Percentiles rank a stretch among this genome's conserved stretches.
These are phyloP conservation scores for Pteruthius melanotis DNA, from an alignment of 2,113 vertebrate species.

Conservation along the genomic window DNA sequence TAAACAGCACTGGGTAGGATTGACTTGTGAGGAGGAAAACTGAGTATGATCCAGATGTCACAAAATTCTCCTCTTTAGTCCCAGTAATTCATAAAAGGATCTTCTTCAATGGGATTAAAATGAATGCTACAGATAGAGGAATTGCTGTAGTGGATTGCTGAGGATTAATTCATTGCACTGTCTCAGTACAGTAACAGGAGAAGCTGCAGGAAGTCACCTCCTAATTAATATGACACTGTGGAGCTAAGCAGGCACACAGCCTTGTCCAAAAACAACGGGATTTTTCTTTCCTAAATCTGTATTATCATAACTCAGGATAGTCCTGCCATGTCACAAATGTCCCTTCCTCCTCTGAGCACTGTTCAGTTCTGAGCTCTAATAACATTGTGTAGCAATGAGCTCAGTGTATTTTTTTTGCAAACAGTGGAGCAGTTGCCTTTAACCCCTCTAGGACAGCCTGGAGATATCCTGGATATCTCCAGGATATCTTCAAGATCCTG, in stretches of 20 bases:
- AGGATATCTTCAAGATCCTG: background rate
- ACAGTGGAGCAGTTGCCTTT: background rate
- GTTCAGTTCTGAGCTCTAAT: background rate
- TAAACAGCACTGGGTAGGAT: background rate
- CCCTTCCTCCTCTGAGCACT: background rate
- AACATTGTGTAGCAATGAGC: rapidly evolving
- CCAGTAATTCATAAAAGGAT: background rate
- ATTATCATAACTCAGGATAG: background rate
- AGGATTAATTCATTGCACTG: background rate
- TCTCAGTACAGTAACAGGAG: background rate
- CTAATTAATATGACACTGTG: background rate
- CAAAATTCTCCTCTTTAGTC: background rate
- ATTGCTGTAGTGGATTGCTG: background rate
- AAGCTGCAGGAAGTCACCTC: background rate
- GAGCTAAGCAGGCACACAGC: background rate
- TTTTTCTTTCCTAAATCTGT: background rate
- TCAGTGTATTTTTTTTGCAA: background rate
- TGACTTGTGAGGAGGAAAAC: background rate
- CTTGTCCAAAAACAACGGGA: background rate
- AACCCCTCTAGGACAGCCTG: background rate
- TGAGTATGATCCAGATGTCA: background rate
- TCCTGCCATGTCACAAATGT: background rate
- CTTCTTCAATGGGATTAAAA: background rate
- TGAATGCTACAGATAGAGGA: background rate
- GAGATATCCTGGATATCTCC: background rate